Evolutionary conservation across 2,797 vertebrate species (phyloP), one percentile per base, ranked within the genome.

Genomic region (Eutrigla gurnardus): DNA sequence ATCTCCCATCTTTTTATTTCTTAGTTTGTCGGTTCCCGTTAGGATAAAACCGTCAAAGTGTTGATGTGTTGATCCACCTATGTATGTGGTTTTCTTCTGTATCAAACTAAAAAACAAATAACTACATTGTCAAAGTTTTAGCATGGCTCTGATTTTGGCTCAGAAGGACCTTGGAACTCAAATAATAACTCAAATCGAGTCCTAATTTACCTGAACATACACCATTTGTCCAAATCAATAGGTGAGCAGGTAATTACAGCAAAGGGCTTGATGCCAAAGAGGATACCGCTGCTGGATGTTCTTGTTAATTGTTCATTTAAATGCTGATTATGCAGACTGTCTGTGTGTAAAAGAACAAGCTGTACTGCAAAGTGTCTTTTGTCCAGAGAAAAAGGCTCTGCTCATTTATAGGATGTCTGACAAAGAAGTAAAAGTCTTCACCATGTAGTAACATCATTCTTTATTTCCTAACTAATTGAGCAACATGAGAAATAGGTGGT

Each of bases 201-300:
- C n/a, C 3, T 17, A 15, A 32, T 58, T 76, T 65, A 60, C 18
- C 18, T 46, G 49, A 33, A 61, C 52, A 13, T 49, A 40, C 54
- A 25, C 52, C 53, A 63, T 59, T 63, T 75, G 43, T 76, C 45
- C 70, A 53, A 14, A 77, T 73, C 55, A 66, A 53, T 69, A 62
- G 40, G 5, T 52, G 37, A 65, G 43, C 54, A 65, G 49, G 32
- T 73, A 60, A 73, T 75, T 68, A 67, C 46, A 64, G 25, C 36
- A n/a, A 47, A 47, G 46, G 70, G 17, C 13, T 18, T n/a, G 43
- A 37, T 17, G 12, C 49, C 9, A 9, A 33, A 60, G 33, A 33
- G 46, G 39, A 57, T 1, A 49, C 47, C 18, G 50, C 32, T 64
- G 25, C 63, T 60, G 37, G 52, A 35, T 65, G 4, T 61, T 70